A percentile compares a stretch with the other conserved stretches of the same genome.
Evolutionary conservation across 2,797 vertebrate genomes (phyloP).

Genomic region (Eutrigla gurnardus): DNA sequence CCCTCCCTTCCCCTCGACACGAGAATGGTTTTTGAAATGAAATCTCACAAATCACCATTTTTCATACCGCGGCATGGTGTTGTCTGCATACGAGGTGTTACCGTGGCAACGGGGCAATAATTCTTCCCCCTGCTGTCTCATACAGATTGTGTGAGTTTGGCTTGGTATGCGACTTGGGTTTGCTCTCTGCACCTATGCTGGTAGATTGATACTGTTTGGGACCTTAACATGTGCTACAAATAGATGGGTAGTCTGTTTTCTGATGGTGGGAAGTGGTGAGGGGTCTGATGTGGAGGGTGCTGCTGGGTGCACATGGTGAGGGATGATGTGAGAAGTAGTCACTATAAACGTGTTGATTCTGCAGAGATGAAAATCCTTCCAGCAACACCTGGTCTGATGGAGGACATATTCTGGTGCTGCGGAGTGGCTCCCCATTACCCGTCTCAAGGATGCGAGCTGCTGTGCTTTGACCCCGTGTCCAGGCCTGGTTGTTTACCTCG

Average conservation of each 20-base stretch:
- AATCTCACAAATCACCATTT: slow-evolving; percentile 75
- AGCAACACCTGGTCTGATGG: background rate
- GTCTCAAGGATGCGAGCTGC: slow-evolving; percentile 32
- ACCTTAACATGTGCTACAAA: slow-evolving; percentile 10
- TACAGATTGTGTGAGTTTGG: slow-evolving; percentile 70
- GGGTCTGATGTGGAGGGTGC: slow-evolving; percentile 10
- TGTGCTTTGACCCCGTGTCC: slow-evolving; percentile 68
- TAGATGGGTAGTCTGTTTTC: slow-evolving; percentile 19
- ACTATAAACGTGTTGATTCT: slow-evolving; percentile 25
- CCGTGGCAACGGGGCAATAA: slow-evolving; percentile 80
- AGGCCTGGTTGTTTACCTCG: slow-evolving; percentile 56
- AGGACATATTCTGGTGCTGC: background rate
- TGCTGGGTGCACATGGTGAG: slow-evolving; percentile 25
- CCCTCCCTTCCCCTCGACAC: slow-evolving; percentile 13
- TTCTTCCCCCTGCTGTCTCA: slow-evolving; percentile 69
- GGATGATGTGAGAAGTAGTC: slow-evolving; percentile 34
- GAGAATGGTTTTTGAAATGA: slow-evolving; percentile 63
- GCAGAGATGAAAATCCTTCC: slow-evolving; percentile 23
- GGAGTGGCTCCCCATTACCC: slow-evolving; percentile 33
- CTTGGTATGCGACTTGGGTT: slow-evolving; percentile 55
- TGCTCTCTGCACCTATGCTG: slow-evolving; percentile 43
- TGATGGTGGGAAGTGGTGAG: background rate
- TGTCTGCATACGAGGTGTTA: slow-evolving; percentile 75
- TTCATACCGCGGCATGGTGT: slow-evolving; percentile 55
- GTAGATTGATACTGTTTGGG: slow-evolving; percentile 24